Evolutionary conservation across 2,113 vertebrate genomes (phyloP), one percentile per base, ranked within the genome.

Genomic region (Gobius niger): DNA sequence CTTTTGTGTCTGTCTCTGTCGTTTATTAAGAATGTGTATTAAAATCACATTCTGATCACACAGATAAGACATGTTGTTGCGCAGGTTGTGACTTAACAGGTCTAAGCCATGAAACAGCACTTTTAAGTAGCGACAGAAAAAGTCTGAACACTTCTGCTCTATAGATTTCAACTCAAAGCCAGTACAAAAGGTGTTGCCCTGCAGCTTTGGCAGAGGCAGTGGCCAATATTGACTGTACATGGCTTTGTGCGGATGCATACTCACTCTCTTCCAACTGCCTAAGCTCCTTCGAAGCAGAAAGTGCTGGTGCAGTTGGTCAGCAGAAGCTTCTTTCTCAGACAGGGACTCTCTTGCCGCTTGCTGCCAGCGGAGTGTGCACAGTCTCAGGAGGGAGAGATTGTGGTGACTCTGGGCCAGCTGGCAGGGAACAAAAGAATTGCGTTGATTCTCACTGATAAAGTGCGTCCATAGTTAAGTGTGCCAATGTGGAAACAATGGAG

Each of bases 401-500:
- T 93, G 82, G 83, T 96, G 94, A 76, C 67, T 86, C 83, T 90
- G 64, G 9, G 96, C 95, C 85, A 95, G 82, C 98, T 99, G 78
- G 78, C 67, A 10, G 52, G 74, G 70, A 83, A 78, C 42, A 87
- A 72, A 56, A 68, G 79, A 50, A 79, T 72, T 71, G 51, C 9
- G 11, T 5, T 6, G 24, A 51, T 63, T 46, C 56, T 44, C 9
- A 8, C 63, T 65, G 62, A 72, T 81, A 67, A 50, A 79, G 78
- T 59, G 66, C 62, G 34, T 72, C 51, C 53, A 24, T 53, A 72
- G 41, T 70, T 66, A 65, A 40, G 77, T 18, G 59, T 73, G 82
- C 49, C 79, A 75, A 57, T 63, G 74, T 74, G 63, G 54, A 75
- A 72, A 85, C 81, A 74, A 82, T 75, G 41, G 53, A 18, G 64